Base-by-base conservation (phyloP, 2,888 invertebrate species). In the Drosophila multiciliata region DNA sequence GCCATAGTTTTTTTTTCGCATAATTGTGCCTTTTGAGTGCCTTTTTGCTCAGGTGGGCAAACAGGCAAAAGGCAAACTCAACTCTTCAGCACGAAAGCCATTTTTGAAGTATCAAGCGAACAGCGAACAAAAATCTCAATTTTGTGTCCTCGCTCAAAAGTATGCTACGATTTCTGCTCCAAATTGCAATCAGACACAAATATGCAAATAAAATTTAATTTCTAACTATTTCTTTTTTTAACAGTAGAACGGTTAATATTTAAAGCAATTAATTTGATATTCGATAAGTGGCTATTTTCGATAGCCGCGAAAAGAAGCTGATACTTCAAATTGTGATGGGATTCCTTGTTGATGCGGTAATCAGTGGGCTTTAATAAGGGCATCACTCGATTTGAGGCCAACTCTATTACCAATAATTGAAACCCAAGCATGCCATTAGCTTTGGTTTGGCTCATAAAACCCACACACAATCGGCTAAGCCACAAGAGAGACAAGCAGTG, bases 361-460 rank as follows among this genome's bases (percentile, higher is more conserved):
- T n/a, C 15, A 26, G 26, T 2, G 11, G 5, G 23, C 38, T 26
- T 45, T 58, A 52, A 52, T 45, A 38, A 50, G 33, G 17, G 36
- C 60, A 68, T 62, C 63, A 71, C 62, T 80, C 60, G 77, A 80
- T 64, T 75, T 52, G 57, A 38, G 42, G 59, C 61, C 55, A 76
- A 78, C 72, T 87, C 87, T 87, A 87, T 89, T 89, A 72, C 75
- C 87, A 89, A 87, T 90, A 89, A 85, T 85, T 85, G 85, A 85
- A 85, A 90, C 85, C 83, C 89, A 87, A 90, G 85, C 82, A 78
- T 78, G 75, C 73, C 87, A 89, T 85, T 85, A 80, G 89, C 81
- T 67, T 67, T 76, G 73, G 53, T 67, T 81, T 84, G 62, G 73
- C 66, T 66, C 68, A 82, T 82, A 82, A 81, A 77, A 71, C 59